These are phyloP conservation scores for Stenotaenia linearis DNA, from an alignment of 2,888 invertebrate species.

Conservation along the genomic window DNA sequence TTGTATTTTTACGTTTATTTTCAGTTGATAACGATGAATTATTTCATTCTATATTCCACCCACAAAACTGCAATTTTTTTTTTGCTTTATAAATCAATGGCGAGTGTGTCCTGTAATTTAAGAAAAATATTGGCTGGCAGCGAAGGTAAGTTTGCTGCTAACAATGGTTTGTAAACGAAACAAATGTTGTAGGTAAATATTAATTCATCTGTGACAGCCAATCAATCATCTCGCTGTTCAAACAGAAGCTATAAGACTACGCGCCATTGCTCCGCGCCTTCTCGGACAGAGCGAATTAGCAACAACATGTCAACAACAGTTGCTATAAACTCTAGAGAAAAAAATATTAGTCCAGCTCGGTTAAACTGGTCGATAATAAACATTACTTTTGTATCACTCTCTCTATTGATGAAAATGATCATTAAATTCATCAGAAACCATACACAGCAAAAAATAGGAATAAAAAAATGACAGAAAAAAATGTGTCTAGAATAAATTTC, in stretches of 20 bases:
- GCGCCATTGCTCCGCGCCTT: not conserved
- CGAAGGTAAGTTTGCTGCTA: not conserved
- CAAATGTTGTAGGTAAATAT: conserved; percentile 12
- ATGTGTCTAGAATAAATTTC: not conserved
- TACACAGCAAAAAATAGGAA: not conserved
- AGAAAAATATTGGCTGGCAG: not conserved
- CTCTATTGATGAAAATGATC: conserved; percentile 19
- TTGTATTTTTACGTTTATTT: not conserved
- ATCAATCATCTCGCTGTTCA: not conserved
- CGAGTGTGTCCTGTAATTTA: conserved; percentile 1
- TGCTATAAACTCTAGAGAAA: not conserved
- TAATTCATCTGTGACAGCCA: conserved; percentile 11
- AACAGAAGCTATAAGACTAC: not conserved
- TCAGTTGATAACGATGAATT: not conserved
- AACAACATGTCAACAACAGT: conserved; percentile 19
- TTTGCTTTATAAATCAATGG: not conserved
- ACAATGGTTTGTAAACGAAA: conserved; percentile 19
- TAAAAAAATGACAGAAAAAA: not conserved
- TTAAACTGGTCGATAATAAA: conserved; percentile 19
- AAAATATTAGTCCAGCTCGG: conserved; percentile 8
- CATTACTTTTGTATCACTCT: conserved; percentile 9
- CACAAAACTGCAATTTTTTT: not conserved
- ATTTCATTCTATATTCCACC: not conserved
- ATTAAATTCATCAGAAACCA: conserved; percentile 17
- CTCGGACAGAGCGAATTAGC: not conserved